Conservation (phyloP, 2,797 vertebrate genomes). For the Siniperca scherzeri region DNA sequence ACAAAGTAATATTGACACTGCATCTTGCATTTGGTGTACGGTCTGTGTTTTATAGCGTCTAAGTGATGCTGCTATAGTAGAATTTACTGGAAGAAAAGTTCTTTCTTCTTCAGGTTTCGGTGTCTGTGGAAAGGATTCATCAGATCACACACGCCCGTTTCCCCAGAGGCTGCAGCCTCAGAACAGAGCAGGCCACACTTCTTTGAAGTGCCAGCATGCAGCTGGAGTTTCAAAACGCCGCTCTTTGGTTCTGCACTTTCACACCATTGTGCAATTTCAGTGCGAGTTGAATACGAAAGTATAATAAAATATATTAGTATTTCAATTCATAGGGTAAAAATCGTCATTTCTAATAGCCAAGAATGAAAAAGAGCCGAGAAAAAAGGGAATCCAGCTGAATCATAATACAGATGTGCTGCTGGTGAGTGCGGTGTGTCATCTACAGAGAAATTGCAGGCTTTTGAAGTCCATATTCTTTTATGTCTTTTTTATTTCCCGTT, state of each 20-base stretch:
- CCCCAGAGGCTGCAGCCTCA: background rate
- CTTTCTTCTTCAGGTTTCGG: background rate
- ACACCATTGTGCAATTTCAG: background rate
- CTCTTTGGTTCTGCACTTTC: background rate
- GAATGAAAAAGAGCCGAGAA: background rate
- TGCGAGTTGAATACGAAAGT: background rate
- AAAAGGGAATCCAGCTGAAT: background rate
- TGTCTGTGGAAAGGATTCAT: background rate
- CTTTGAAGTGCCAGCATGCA: conserved; percentile 5
- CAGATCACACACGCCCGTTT: background rate
- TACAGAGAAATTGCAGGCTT: background rate
- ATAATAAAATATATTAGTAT: background rate
- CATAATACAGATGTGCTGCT: background rate
- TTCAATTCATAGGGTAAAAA: background rate
- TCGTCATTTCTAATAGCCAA: background rate
- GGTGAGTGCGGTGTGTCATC: background rate
- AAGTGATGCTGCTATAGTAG: background rate
- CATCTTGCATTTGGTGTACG: background rate
- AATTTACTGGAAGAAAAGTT: background rate
- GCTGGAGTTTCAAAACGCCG: background rate
- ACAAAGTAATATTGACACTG: background rate
- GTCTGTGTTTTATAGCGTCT: background rate
- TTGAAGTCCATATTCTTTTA: background rate
- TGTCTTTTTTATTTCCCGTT: background rate
- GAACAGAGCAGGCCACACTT: background rate